A percentile compares a stretch with the other conserved stretches of the same genome.
phyloP scores from a whole-genome alignment of 2,888 invertebrate genomes.

The Malacosoma neustria region DNA sequence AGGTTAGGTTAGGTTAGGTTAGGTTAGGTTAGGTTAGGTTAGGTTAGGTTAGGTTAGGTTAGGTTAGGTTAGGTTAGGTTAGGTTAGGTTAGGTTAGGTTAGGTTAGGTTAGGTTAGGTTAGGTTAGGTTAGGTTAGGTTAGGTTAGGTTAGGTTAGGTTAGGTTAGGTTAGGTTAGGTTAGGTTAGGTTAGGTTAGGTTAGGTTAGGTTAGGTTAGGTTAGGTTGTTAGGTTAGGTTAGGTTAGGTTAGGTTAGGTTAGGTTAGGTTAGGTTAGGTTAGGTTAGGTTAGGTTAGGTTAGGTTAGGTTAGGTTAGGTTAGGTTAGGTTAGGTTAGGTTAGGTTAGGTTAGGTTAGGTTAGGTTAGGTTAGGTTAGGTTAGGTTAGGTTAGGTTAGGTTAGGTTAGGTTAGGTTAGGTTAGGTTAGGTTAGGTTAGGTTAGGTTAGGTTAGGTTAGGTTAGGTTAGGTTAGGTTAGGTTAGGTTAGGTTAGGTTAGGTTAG shows the following conservation, averaged over 20 bases:
- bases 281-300: conserved; percentile 8
- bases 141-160: conserved; percentile 10
- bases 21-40: no score
- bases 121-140: conserved; percentile 11
- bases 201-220: conserved; percentile 8
- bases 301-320: conserved; percentile 4
- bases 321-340: conserved; percentile 6
- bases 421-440: conserved; percentile 11
- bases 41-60: no score
- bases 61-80: no score
- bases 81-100: no score
- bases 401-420: conserved; percentile 11
- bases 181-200: conserved; percentile 9
- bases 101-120: no score
- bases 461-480: conserved; percentile 9
- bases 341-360: conserved; percentile 8
- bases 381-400: conserved; percentile 12
- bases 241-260: conserved; percentile 8
- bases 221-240: conserved; percentile 3
- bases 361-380: conserved; percentile 11
- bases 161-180: conserved; percentile 7
- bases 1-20: no score
- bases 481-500: conserved; percentile 12
- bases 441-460: conserved; percentile 10
- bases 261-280: conserved; percentile 7